Evolutionary conservation across 2,797 vertebrate species (phyloP).

Genomic region (Hemibagrus guttatus): DNA sequence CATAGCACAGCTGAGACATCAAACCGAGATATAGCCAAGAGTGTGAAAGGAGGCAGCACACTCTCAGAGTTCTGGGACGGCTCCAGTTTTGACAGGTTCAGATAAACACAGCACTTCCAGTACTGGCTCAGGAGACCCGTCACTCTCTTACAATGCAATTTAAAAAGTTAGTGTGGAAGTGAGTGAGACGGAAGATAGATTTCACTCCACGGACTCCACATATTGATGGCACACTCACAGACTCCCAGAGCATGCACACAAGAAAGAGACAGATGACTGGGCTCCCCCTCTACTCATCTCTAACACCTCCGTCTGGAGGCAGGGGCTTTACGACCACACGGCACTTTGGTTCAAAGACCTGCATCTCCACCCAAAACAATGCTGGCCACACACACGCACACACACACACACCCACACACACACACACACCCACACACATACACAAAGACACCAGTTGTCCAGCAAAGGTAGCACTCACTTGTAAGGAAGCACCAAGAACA

Average conservation of each 20-base stretch:
- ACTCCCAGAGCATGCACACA: not conserved
- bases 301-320: conserved; percentile 46
- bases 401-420: conserved; percentile 4
- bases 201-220: not conserved
- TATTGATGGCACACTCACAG: not conserved
- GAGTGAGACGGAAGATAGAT: conserved; percentile 34
- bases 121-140: not conserved
- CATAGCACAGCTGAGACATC: conserved; percentile 26
- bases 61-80: conserved; percentile 10
- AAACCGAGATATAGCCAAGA: conserved; percentile 24
- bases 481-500: conserved; percentile 5
- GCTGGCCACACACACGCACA: conserved; percentile 21
- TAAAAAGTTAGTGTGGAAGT: conserved; percentile 15
- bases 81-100: conserved; percentile 30
- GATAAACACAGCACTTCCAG: conserved; percentile 33
- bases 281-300: conserved; percentile 19
- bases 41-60: conserved; percentile 41
- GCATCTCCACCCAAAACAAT: conserved; percentile 45
- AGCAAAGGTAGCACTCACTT: conserved; percentile 8
- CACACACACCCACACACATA: conserved; percentile 22
- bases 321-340: conserved; percentile 44
- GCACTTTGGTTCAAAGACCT: conserved; percentile 47
- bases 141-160: not conserved
- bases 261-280: conserved; percentile 31
- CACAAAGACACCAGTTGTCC: conserved; percentile 36